Percentiles rank a stretch among this genome's conserved stretches.
phyloP scores from a whole-genome alignment of 2,113 vertebrate species.

The Neotragus pygmaeus region DNA sequence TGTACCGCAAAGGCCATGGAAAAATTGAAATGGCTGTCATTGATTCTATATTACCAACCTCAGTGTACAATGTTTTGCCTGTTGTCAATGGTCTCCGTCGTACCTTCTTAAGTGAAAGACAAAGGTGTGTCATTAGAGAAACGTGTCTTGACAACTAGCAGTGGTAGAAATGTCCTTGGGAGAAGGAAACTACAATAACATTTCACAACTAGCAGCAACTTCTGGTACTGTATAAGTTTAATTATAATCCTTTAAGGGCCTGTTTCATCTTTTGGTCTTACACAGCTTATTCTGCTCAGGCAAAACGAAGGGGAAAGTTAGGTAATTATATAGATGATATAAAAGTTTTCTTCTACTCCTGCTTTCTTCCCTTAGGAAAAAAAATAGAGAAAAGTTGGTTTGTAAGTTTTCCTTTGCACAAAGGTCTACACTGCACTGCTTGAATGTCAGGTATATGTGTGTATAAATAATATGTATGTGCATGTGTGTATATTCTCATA shows the following conservation, averaged over 20 bases:
- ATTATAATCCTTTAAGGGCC: conserved; percentile 53
- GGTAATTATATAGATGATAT: conserved; percentile 11
- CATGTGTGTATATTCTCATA: background rate
- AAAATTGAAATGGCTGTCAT: conserved; percentile 40
- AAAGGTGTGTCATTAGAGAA: conserved; percentile 37
- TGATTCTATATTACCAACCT: conserved; percentile 14
- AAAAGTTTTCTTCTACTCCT: background rate
- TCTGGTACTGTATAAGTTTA: background rate
- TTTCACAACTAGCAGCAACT: conserved; percentile 28
- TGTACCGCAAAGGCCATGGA: conserved; percentile 29
- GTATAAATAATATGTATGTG: background rate
- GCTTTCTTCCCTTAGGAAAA: background rate
- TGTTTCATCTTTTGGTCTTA: background rate
- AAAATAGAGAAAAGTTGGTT: background rate
- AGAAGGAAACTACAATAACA: conserved; percentile 15
- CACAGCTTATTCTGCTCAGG: background rate
- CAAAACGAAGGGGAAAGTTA: conserved; percentile 12
- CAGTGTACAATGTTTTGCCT: background rate
- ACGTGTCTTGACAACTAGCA: conserved; percentile 45
- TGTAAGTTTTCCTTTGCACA: background rate
- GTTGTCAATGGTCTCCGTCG: background rate
- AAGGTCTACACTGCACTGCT: background rate
- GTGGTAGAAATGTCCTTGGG: background rate
- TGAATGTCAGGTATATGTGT: background rate
- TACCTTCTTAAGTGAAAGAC: conserved; percentile 26